phyloP scores from a whole-genome alignment of 1,140 invertebrate species.

The Eriosoma lanigerum region DNA sequence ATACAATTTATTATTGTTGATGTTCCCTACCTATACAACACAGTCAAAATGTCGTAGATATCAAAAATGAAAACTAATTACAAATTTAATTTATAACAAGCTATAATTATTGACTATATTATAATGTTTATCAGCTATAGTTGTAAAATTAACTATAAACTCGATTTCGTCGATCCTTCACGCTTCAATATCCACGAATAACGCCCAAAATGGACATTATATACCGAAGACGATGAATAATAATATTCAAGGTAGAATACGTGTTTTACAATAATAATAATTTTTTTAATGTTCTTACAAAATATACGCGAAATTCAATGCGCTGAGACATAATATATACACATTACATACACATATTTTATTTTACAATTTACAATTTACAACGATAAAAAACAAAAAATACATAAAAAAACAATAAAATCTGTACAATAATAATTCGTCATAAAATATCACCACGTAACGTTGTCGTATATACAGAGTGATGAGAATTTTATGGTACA shows the following conservation, averaged over 20 bases:
- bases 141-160: no score
- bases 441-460: background rate
- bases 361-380: background rate
- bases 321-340: background rate
- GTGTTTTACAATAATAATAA: conserved; percentile 10
- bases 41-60: no score
- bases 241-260: background rate
- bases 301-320: background rate
- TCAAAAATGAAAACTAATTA: no score
- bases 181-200: background rate
- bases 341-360: background rate
- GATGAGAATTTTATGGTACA: no score
- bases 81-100: no score
- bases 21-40: no score
- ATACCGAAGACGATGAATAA: background rate
- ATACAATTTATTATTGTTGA: no score
- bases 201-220: background rate
- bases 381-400: background rate
- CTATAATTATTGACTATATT: no score
- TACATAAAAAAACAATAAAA: conserved; percentile 3
- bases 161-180: background rate
- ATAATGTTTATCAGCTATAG: no score
- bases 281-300: background rate
- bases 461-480: no score
- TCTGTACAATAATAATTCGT: background rate